Percentiles rank a stretch among this genome's conserved stretches.
These are phyloP conservation scores for Heliothis virescens DNA, from an alignment of 1,140 invertebrate species.

Conservation along the genomic window DNA sequence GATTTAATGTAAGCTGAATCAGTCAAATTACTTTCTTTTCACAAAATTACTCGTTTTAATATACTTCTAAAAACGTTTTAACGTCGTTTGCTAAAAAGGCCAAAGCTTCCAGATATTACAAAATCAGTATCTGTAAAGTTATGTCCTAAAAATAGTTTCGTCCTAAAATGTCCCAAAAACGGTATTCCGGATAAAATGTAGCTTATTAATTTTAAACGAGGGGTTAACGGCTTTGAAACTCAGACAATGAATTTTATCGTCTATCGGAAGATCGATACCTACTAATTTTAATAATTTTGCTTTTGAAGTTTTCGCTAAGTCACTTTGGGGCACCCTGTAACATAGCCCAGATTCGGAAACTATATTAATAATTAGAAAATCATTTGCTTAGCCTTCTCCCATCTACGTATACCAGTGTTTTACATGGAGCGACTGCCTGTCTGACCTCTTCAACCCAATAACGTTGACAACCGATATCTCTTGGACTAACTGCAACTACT, in stretches of 20 bases:
- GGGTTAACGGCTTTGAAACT: background rate
- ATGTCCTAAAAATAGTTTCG: slow-evolving; percentile 11
- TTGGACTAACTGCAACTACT: too few relatives aligned
- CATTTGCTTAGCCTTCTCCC: background rate
- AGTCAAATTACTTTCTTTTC: too few relatives aligned
- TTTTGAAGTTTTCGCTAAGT: slow-evolving; percentile 10
- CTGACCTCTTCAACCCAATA: too few relatives aligned
- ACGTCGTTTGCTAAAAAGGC: background rate
- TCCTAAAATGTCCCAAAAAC: background rate
- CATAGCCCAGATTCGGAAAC: background rate
- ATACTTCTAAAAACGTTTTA: too few relatives aligned
- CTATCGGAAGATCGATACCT: background rate
- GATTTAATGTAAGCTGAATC: too few relatives aligned
- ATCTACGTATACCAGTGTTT: too few relatives aligned
- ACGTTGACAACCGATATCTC: too few relatives aligned
- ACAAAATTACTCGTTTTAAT: too few relatives aligned
- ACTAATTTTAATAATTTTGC: too few relatives aligned
- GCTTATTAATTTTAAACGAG: slow-evolving; percentile 33
- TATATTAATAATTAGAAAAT: background rate
- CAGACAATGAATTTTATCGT: slow-evolving; percentile 13
- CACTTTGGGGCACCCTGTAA: background rate
- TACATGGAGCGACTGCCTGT: too few relatives aligned
- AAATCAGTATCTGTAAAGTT: slow-evolving; percentile 3
- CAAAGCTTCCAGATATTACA: background rate
- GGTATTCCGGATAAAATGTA: slow-evolving; percentile 8